Evolutionary conservation across 2,888 invertebrate genomes (phyloP).

Genomic region (Lysandra bellargus): DNA sequence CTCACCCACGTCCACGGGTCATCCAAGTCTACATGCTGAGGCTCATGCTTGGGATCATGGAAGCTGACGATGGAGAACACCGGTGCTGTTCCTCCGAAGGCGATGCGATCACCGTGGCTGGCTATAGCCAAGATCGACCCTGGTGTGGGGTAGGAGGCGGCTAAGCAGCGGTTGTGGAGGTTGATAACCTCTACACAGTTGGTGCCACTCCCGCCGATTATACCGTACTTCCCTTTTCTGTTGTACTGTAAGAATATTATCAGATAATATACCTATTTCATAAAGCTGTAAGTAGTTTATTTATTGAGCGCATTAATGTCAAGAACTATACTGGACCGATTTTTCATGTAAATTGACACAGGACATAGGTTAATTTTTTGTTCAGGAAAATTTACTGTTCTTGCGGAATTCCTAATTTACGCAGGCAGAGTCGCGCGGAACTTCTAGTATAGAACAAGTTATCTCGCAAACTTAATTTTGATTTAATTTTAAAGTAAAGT

Average conservation of each 20-base stretch:
- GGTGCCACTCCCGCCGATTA: conserved; percentile 73
- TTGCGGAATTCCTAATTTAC: too few relatives aligned
- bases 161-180: conserved; percentile 69
- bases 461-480: too few relatives aligned
- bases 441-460: too few relatives aligned
- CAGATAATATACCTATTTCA: background rate
- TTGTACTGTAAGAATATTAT: conserved; percentile 57
- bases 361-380: too few relatives aligned
- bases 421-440: too few relatives aligned
- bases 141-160: conserved; percentile 64
- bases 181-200: conserved; percentile 71
- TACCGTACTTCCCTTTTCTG: conserved; percentile 72
- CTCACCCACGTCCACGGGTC: conserved; percentile 20
- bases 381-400: too few relatives aligned
- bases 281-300: too few relatives aligned
- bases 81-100: conserved; percentile 67
- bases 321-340: too few relatives aligned
- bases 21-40: conserved; percentile 45
- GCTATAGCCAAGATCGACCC: conserved; percentile 62
- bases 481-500: too few relatives aligned
- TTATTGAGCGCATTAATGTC: too few relatives aligned
- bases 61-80: conserved; percentile 66
- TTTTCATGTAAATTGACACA: too few relatives aligned
- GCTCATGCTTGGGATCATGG: conserved; percentile 70
- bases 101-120: conserved; percentile 64